Evolutionary conservation across 1,140 invertebrate genomes (phyloP), one percentile per base, ranked within the genome.

Genomic region (Ceratitis capitata): DNA sequence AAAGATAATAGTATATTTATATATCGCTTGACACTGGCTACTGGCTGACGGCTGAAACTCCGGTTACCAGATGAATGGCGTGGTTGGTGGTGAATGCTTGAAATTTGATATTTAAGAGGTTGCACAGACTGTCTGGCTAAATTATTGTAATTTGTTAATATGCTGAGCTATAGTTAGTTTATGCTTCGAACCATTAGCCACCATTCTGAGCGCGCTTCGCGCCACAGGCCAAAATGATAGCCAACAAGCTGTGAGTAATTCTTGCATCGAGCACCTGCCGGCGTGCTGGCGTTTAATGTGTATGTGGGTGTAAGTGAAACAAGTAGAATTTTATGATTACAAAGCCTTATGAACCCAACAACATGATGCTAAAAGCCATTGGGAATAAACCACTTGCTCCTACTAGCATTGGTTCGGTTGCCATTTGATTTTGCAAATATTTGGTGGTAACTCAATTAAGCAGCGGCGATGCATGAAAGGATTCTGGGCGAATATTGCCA

Each of bases 401-500:
- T 39, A 23, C 14, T 42, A 35, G 4, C n/a, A 23, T 14, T n/a
- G 10, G 39, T 12, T 42, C 26, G 39, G 6, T 45, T 26, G n/a
- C 19, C 39, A 42, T 42, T 45, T 78, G n/a, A n/a, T n/a, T n/a
- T n/a, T n/a, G n/a, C n/a, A n/a, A n/a, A n/a, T n/a, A n/a, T n/a
- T n/a, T n/a, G n/a, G 9, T 78, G n/a, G 42, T 45, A 78, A 78
- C 69, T 78, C 45, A 78, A 78, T 78, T 78, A 78, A 78, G 69
- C 69, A 47, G 69, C 69, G 9, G n/a, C 45, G n/a, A 78, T 47
- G 69, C 69, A 26, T 78, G 69, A 45, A 78, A 78, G 45, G 69
- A 45, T n/a, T 78, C 69, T 1, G 69, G n/a, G 26, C 39, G n/a
- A 42, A 78, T 45, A 78, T 78, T 78, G 69, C n/a, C 39, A 45